Conservation (phyloP, 2,113 vertebrate genomes). For the Dermatemys mawii region DNA sequence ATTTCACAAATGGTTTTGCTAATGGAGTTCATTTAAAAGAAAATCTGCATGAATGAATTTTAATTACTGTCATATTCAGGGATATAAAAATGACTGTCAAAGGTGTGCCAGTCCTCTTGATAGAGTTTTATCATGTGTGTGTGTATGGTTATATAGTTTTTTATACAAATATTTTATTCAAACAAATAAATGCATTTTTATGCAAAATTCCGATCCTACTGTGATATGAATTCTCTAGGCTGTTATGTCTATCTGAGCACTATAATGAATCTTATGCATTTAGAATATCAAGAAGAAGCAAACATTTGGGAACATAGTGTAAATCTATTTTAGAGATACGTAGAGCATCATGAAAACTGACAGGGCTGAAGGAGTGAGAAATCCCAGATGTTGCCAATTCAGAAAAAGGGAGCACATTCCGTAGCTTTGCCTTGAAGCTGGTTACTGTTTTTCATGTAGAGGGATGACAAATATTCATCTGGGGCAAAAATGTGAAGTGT, state of each 20-base stretch:
- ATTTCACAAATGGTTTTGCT: constrained; percentile 67
- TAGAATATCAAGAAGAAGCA: neutral
- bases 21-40: constrained; percentile 67
- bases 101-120: constrained; percentile 32
- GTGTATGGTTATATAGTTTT: constrained; percentile 1
- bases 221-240: neutral
- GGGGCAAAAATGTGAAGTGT: neutral
- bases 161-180: constrained; percentile 35
- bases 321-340: neutral
- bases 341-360: neutral
- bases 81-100: constrained; percentile 44
- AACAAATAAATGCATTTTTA: neutral
- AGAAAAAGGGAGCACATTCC: neutral
- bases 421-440: neutral
- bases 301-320: neutral
- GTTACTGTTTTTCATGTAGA: neutral
- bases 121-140: neutral
- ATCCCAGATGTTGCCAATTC: neutral
- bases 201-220: neutral
- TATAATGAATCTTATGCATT: neutral
- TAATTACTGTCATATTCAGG: constrained; percentile 62
- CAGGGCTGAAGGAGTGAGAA: neutral
- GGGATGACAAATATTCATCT: neutral
- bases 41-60: constrained; percentile 51
- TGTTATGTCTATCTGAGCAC: neutral